A percentile compares a stretch with the other conserved stretches of the same genome.
These are phyloP conservation scores for Hippasteria phrygiana DNA, from an alignment of 53 echinoderm and acorn worm genomes.

Conservation along the genomic window DNA sequence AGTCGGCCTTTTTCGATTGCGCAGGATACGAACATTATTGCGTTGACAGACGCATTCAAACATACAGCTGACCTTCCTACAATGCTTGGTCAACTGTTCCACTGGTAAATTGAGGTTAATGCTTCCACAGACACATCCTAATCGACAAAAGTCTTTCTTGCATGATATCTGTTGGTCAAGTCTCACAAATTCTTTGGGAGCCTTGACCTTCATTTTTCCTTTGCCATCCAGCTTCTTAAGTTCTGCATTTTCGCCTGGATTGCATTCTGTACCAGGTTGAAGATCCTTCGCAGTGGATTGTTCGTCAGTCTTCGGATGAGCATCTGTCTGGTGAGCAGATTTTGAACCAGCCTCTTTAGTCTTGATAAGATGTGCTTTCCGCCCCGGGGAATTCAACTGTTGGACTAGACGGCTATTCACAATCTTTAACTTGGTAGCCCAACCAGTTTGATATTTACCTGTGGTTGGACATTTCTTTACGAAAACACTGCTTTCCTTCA, in stretches of 20 bases:
- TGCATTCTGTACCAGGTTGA: neutral
- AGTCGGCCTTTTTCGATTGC: slow-evolving; percentile 76
- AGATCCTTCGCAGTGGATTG: neutral
- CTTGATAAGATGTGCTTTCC: slow-evolving; percentile 44
- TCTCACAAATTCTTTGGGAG: slow-evolving; percentile 7
- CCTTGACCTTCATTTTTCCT: slow-evolving; percentile 7
- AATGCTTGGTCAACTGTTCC: slow-evolving; percentile 65
- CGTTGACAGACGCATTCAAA: slow-evolving; percentile 79
- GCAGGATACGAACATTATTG: slow-evolving; percentile 64
- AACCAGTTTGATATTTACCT: slow-evolving; percentile 39
- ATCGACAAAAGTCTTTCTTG: slow-evolving; percentile 80
- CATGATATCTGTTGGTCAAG: slow-evolving; percentile 43
- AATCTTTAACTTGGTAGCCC: slow-evolving; percentile 58
- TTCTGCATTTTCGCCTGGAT: neutral
- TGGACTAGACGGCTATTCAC: slow-evolving; percentile 48
- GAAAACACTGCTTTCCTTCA: slow-evolving; percentile 1
- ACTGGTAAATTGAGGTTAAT: slow-evolving; percentile 46
- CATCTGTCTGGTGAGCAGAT: neutral
- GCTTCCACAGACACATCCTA: slow-evolving; percentile 92
- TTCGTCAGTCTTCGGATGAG: neutral
- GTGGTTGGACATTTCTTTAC: slow-evolving; percentile 12
- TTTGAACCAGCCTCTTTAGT: neutral
- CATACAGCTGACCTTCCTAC: slow-evolving; percentile 88
- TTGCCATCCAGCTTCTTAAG: neutral
- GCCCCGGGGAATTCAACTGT: slow-evolving; percentile 36